Percentiles rank a stretch among this genome's conserved stretches.
These are phyloP conservation scores for Sitophilus oryzae DNA, from an alignment of 1,140 invertebrate genomes.

Conservation along the genomic window DNA sequence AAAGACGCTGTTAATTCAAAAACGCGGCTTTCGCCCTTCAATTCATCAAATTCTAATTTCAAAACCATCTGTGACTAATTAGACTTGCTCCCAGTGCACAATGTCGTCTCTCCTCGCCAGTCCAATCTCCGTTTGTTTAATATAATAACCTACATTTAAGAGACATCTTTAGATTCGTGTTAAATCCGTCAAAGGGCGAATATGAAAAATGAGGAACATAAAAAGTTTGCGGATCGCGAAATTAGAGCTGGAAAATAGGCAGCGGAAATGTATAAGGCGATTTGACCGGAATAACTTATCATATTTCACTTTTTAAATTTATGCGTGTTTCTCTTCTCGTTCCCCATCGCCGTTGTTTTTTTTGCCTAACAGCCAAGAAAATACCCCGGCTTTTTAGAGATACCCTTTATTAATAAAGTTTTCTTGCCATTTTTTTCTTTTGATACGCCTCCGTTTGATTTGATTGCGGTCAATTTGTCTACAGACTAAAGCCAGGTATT, in stretches of 20 bases:
- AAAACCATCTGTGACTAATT: background rate
- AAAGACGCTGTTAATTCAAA: no score
- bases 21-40: no score
- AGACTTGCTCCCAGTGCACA: background rate
- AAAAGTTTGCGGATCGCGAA: slow-evolving; percentile 27
- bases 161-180: slow-evolving; percentile 3
- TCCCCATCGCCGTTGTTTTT: no score
- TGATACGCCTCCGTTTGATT: background rate
- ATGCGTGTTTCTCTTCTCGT: slow-evolving; percentile 16
- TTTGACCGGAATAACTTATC: slow-evolving; percentile 25
- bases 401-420: slow-evolving; percentile 27
- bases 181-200: slow-evolving; percentile 15
- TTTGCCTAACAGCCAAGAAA: background rate
- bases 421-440: slow-evolving; percentile 18
- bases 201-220: slow-evolving; percentile 23
- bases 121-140: slow-evolving; percentile 12
- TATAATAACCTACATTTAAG: slow-evolving; percentile 14
- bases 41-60: no score
- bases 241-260: slow-evolving; percentile 26
- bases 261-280: slow-evolving; percentile 27
- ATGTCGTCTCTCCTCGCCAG: background rate
- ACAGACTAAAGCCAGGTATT: background rate
- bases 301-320: slow-evolving; percentile 28
- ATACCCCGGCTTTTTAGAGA: slow-evolving; percentile 4
- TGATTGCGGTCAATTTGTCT: slow-evolving; percentile 4